Evolutionary conservation across 2,113 vertebrate genomes (phyloP).

Genomic region (Psammodynastes pulverulentus): DNA sequence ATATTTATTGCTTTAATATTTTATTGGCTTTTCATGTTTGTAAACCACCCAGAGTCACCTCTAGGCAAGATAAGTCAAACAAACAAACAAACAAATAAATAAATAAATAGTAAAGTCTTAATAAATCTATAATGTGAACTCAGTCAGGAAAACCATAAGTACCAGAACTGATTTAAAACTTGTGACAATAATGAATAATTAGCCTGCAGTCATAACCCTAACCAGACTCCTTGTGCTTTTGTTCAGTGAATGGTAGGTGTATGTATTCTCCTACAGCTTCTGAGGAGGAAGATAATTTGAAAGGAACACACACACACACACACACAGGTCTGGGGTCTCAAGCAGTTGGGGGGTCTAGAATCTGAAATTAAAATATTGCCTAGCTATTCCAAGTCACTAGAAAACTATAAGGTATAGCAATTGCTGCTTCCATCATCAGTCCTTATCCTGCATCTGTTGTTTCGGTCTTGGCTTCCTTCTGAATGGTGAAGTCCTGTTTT

Average conservation of each 20-base stretch:
- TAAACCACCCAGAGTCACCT: background rate
- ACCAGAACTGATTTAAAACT: background rate
- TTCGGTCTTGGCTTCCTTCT: background rate
- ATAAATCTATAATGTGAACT: background rate
- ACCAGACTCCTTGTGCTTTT: background rate
- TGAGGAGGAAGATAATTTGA: background rate
- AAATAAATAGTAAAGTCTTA: background rate
- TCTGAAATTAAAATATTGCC: background rate
- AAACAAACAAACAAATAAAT: too few species aligned
- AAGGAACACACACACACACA: background rate
- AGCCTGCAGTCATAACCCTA: background rate
- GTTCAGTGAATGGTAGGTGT: background rate
- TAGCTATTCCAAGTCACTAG: background rate
- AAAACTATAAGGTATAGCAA: background rate
- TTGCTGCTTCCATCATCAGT: background rate
- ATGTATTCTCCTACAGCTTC: background rate
- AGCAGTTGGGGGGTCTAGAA: background rate
- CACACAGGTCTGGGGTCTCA: background rate
- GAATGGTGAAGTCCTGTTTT: background rate
- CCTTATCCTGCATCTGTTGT: background rate
- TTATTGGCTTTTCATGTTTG: background rate
- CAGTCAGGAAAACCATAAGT: background rate
- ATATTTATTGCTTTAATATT: background rate
- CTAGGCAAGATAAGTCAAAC: background rate
- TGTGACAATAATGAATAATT: background rate